Base-by-base conservation (phyloP, 2,888 invertebrate species). In the Cheilosia soror region DNA sequence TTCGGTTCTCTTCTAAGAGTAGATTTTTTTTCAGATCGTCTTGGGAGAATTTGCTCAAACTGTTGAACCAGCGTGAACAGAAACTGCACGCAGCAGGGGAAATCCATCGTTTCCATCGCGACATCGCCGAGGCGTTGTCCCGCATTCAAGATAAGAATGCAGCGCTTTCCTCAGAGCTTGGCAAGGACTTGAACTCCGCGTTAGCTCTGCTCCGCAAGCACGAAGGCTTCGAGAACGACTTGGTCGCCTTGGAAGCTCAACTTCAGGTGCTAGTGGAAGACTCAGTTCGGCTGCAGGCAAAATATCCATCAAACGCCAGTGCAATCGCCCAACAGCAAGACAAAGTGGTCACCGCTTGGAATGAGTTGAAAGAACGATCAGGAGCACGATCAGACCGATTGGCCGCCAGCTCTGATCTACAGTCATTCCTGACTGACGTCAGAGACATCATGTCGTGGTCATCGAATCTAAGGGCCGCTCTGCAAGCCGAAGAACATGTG, bases 61-160 rank as follows among this genome's bases (percentile, higher is more conserved):
- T 97, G 90, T 96, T 99, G 78, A 96, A 96, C 88, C 95, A 96
- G 62, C 95, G 99, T 13, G 97, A 97, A 87, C 95, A 96, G 84
- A 96, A 98, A 51, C 93, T 99, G 47, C 95, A 96, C 90, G 99
- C 98, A 0, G 99, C 99, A 1, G 98, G 97, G 9, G 98, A 99
- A 93, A 98, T 99, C 88, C 99, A 99, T 92, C 95, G 98, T 72
- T 99, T 98, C 94, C 99, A 99, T 93, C 95, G 98, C 69, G 99
- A 99, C 92, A 98, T 97, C 1, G 97, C 96, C 27, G 98, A 99
- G 90, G 96, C 98, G 2, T 92, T 98, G 7, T 96, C 97, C 49
- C 94, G 98, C 29, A 98, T 98, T 49, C 97, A 96, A 87, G 98
- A 98, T 91, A 98, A 98, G 90, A 95, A 96, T 86, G 96, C 96